A percentile compares a stretch with the other conserved stretches of the same genome.
phyloP scores from a whole-genome alignment of 2,113 vertebrate genomes.

The Dipodomys ordii region DNA sequence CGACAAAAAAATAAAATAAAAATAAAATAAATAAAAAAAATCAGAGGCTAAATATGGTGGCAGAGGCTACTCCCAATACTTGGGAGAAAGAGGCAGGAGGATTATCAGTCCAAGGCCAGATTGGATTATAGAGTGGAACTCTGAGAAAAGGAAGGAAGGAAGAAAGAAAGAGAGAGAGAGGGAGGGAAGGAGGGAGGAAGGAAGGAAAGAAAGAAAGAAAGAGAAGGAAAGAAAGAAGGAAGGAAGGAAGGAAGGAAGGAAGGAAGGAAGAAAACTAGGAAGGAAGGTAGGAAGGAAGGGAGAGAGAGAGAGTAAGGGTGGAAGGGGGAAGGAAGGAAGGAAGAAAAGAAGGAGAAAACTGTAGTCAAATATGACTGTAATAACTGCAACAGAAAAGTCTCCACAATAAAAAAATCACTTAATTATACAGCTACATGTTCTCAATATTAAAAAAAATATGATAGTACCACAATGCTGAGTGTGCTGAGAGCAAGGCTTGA shows the following conservation, averaged over 20 bases:
- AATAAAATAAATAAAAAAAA: too few relatives aligned
- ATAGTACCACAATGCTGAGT: neutral
- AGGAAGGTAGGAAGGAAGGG: neutral
- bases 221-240: neutral
- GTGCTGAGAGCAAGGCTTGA: neutral
- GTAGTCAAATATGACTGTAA: neutral
- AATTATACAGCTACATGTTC: neutral
- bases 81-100: neutral
- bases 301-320: too few relatives aligned
- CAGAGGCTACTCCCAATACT: neutral
- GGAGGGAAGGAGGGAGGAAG: neutral
- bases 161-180: neutral
- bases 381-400: conserved; percentile 4
- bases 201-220: neutral
- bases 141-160: neutral
- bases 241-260: neutral
- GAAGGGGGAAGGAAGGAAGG: neutral
- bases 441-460: neutral
- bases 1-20: too few relatives aligned
- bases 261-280: neutral
- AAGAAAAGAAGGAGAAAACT: neutral
- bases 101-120: neutral
- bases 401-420: neutral
- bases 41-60: neutral
- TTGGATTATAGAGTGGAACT: too few relatives aligned